A percentile compares a stretch with the other conserved stretches of the same genome.
phyloP scores from a whole-genome alignment of 2,113 vertebrate genomes.

The Triplophysa rosa region DNA sequence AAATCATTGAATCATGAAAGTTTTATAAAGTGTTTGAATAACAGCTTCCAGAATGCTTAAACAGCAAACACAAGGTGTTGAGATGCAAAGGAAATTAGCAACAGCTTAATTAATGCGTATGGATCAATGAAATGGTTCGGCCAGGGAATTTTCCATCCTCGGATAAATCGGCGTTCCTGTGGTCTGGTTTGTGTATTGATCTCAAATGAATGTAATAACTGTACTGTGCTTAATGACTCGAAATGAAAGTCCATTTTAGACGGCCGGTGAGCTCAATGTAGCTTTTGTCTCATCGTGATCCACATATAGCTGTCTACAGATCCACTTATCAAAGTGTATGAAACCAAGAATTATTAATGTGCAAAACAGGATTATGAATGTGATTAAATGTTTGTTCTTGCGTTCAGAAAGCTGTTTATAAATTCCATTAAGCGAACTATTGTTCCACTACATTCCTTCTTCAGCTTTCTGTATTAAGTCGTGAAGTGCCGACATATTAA shows the following conservation, averaged over 20 bases:
- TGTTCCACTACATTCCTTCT: background rate
- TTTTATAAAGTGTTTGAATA: background rate
- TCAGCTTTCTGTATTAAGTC: constrained; percentile 4
- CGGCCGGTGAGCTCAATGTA: background rate
- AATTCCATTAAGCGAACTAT: background rate
- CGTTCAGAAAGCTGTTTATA: background rate
- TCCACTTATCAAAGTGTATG: background rate
- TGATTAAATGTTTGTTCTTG: constrained; percentile 3
- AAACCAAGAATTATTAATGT: background rate
- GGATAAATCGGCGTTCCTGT: background rate
- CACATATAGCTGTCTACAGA: background rate
- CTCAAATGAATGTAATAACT: constrained; percentile 21
- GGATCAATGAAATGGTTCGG: constrained; percentile 6
- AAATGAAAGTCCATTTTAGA: constrained; percentile 2
- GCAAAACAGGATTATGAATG: background rate
- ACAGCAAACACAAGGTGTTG: constrained; percentile 16
- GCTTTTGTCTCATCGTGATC: background rate
- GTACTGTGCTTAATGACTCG: constrained; percentile 30
- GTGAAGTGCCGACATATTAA: background rate
- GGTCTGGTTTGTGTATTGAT: constrained; percentile 16
- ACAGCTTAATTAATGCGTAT: background rate
- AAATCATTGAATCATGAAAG: background rate
- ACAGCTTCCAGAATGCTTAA: background rate
- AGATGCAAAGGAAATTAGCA: constrained; percentile 2
- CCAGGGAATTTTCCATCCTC: background rate